A percentile compares a stretch with the other conserved stretches of the same genome.
These are phyloP conservation scores for Anas acuta DNA, from an alignment of 2,797 vertebrate genomes.

Conservation along the genomic window DNA sequence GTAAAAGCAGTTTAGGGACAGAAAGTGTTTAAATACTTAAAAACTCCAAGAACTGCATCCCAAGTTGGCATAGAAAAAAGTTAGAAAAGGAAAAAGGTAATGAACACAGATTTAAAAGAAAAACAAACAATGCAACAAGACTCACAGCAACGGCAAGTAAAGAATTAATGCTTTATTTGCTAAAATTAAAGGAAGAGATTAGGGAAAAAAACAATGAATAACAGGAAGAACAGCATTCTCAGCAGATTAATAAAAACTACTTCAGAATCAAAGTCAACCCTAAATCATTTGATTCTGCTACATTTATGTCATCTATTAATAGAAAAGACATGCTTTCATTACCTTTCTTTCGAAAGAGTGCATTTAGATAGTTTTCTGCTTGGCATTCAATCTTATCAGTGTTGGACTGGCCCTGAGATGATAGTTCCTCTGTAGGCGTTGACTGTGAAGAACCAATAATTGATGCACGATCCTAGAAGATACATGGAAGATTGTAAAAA, in stretches of 20 bases:
- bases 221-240: background rate
- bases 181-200: background rate
- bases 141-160: background rate
- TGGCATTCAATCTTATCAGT: slow-evolving; percentile 96
- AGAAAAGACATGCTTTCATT: slow-evolving; percentile 55
- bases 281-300: background rate
- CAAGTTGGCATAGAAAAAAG: background rate
- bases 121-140: background rate
- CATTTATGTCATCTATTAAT: background rate
- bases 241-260: background rate
- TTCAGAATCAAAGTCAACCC: background rate
- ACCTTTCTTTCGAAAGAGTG: slow-evolving; percentile 99
- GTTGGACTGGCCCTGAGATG: slow-evolving; percentile 92
- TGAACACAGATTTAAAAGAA: background rate
- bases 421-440: slow-evolving; percentile 91
- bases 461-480: slow-evolving; percentile 87
- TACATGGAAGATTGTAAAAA: background rate
- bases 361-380: slow-evolving; percentile 97
- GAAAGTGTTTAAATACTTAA: background rate
- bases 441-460: slow-evolving; percentile 90
- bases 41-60: background rate
- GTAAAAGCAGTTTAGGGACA: background rate
- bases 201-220: background rate
- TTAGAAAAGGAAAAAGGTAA: background rate
- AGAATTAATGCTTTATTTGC: background rate